These are phyloP conservation scores for Varroa destructor DNA, from an alignment of 1,140 invertebrate species.

Conservation along the genomic window DNA sequence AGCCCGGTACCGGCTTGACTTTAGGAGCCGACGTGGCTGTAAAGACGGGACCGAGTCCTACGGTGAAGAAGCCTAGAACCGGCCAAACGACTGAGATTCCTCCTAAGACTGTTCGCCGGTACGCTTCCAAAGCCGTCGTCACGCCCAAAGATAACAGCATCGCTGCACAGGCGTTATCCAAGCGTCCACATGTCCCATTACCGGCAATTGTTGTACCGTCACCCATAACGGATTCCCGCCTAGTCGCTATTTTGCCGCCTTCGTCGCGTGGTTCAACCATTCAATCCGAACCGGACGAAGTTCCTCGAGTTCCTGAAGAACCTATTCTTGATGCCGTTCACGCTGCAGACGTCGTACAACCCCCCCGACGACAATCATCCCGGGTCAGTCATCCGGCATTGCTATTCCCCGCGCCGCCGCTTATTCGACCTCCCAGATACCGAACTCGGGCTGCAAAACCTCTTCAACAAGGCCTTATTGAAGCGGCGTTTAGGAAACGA, in stretches of 20 bases:
- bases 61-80: background rate
- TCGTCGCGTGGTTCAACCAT: background rate
- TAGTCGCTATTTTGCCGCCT: background rate
- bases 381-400: background rate
- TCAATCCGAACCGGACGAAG: background rate
- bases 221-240: too few relatives aligned
- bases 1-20: background rate
- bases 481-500: slow-evolving; percentile 1
- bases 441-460: background rate
- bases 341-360: too few relatives aligned
- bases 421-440: slow-evolving; percentile 21
- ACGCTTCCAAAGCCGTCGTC: background rate
- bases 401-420: slow-evolving; percentile 1
- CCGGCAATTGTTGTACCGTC: too few relatives aligned
- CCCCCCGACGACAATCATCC: too few relatives aligned
- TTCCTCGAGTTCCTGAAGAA: background rate
- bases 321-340: too few relatives aligned
- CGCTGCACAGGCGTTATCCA: too few relatives aligned
- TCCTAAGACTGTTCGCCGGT: background rate
- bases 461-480: background rate
- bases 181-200: too few relatives aligned
- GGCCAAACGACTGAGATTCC: background rate
- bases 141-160: too few relatives aligned
- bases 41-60: background rate
- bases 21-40: slow-evolving; percentile 3